phyloP scores from a whole-genome alignment of 2,888 invertebrate species.

The Sabatieria punctata region DNA sequence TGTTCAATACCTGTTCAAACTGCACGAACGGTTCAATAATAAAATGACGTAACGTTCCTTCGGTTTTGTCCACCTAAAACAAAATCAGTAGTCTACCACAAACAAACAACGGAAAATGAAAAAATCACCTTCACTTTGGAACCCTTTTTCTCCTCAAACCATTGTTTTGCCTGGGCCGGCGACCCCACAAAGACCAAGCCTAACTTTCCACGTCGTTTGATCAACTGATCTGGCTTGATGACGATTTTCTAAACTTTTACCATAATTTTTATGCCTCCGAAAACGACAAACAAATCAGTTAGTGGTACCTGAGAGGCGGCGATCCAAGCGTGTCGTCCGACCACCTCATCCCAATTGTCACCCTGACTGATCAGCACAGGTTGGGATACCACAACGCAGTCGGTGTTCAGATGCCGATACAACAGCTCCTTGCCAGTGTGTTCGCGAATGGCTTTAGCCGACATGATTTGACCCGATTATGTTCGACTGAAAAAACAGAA shows the following conservation, averaged over 20 bases:
- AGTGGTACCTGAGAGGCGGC: neutral
- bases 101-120: constrained; percentile 3
- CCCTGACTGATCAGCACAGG: constrained; percentile 61
- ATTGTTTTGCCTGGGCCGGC: constrained; percentile 56
- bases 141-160: constrained; percentile 55
- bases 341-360: constrained; percentile 59
- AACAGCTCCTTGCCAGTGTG: constrained; percentile 80
- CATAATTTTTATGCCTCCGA: neutral
- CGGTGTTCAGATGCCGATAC: constrained; percentile 50
- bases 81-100: neutral
- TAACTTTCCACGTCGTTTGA: constrained; percentile 89
- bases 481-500: no score
- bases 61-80: constrained; percentile 38
- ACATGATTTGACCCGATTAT: constrained; percentile 57
- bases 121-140: neutral
- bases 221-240: constrained; percentile 97
- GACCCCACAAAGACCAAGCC: constrained; percentile 87
- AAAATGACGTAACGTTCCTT: constrained; percentile 73
- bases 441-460: constrained; percentile 88
- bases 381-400: constrained; percentile 53
- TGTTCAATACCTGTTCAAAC: no score
- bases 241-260: constrained; percentile 54
- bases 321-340: neutral
- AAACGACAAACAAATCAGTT: neutral
- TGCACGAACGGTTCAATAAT: constrained; percentile 96